Percentiles rank a stretch among this genome's conserved stretches.
Evolutionary conservation across 2,113 vertebrate genomes (phyloP).

Genomic region (Eolophus roseicapilla): DNA sequence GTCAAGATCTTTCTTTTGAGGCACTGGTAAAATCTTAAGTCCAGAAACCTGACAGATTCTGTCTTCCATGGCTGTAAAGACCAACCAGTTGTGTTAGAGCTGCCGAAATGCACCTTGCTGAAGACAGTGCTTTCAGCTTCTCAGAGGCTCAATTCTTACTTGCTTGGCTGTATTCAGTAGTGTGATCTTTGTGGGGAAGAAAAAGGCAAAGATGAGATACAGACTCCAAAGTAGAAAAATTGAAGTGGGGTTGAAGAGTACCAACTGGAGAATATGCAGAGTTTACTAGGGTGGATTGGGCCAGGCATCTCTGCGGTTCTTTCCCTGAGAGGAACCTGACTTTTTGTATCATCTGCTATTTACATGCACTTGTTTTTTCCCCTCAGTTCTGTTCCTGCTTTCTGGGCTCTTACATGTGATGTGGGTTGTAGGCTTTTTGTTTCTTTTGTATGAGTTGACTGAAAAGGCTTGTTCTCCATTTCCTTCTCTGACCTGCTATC

Average conservation of each 20-base stretch:
- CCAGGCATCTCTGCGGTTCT: background rate
- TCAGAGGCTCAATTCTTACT: background rate
- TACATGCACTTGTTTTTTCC: background rate
- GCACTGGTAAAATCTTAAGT: background rate
- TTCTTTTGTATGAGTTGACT: background rate
- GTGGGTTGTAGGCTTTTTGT: background rate
- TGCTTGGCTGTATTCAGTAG: background rate
- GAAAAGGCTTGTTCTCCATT: background rate
- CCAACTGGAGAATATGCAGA: fast-evolving
- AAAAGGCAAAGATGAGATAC: background rate
- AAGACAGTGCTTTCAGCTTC: background rate
- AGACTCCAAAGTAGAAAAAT: background rate
- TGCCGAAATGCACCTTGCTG: background rate
- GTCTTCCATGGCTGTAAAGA: background rate
- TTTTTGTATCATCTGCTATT: background rate
- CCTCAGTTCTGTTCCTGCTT: background rate
- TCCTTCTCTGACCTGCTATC: background rate
- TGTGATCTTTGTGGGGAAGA: background rate
- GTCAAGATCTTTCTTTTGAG: background rate
- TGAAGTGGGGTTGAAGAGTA: background rate
- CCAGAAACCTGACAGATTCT: too few relatives aligned
- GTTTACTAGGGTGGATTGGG: background rate
- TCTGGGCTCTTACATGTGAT: background rate
- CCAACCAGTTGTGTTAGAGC: too few relatives aligned
- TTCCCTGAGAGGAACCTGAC: background rate